A percentile compares a stretch with the other conserved stretches of the same genome.
Conservation (phyloP, 2,113 vertebrate species). For the Callaeas wilsoni region DNA sequence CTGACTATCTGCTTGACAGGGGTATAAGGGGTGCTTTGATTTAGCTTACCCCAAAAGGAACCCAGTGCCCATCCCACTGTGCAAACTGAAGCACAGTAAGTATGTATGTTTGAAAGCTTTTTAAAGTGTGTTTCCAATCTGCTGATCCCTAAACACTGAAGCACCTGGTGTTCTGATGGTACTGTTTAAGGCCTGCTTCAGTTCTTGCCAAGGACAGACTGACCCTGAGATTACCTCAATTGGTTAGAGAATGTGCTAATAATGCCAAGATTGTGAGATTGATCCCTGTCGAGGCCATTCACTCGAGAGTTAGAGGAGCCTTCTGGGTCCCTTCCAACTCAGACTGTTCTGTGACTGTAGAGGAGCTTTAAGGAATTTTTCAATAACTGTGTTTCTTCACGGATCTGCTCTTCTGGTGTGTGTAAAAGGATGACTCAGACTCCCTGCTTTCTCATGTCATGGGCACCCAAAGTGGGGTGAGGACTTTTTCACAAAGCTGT, state of each 20-base stretch:
- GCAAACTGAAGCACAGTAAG: neutral
- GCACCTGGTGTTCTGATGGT: neutral
- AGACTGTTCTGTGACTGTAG: neutral
- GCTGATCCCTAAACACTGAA: neutral
- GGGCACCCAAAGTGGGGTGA: neutral
- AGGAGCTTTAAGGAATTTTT: neutral
- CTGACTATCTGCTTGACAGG: neutral
- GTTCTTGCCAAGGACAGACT: neutral
- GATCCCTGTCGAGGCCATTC: neutral
- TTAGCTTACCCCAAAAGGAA: neutral
- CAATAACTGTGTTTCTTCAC: neutral
- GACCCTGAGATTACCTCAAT: neutral
- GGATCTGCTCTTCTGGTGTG: neutral
- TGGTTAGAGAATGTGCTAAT: neutral
- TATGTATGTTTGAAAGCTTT: neutral
- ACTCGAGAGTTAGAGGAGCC: neutral
- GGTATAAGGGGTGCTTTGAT: neutral
- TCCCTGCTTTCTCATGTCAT: neutral
- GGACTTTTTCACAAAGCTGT: neutral
- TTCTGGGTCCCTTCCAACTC: neutral
- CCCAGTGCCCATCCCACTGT: neutral
- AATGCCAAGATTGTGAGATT: neutral
- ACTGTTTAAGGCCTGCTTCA: neutral
- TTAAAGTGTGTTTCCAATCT: neutral
- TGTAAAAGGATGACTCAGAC: neutral